These are phyloP conservation scores for Tetramorium simillimum DNA, from an alignment of 1,140 invertebrate species.

Conservation along the genomic window DNA sequence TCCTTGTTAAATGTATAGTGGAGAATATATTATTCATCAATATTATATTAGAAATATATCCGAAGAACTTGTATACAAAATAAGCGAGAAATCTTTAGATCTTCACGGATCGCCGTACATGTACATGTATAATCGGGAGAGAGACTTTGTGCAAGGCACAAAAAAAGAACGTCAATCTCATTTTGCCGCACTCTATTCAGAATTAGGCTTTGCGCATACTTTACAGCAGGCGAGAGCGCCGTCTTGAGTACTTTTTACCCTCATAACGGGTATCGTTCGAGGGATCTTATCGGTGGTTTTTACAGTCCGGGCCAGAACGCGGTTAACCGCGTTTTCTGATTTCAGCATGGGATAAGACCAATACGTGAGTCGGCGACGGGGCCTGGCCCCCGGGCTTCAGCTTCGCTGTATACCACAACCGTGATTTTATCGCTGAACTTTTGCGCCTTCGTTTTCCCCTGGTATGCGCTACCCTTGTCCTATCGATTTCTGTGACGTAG, in stretches of 20 bases:
- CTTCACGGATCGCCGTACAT: neutral
- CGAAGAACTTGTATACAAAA: neutral
- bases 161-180: neutral
- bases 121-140: neutral
- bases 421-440: slow-evolving; percentile 70
- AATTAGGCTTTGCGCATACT: slow-evolving; percentile 39
- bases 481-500: slow-evolving; percentile 68
- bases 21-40: neutral
- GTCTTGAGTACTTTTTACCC: slow-evolving; percentile 39
- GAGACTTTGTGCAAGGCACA: too few relatives aligned
- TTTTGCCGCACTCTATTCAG: slow-evolving; percentile 36
- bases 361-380: slow-evolving; percentile 21
- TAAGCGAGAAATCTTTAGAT: neutral
- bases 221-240: slow-evolving; percentile 31
- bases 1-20: neutral
- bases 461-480: slow-evolving; percentile 61
- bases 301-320: slow-evolving; percentile 53
- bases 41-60: neutral
- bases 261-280: slow-evolving; percentile 61
- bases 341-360: slow-evolving; percentile 57
- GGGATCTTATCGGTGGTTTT: slow-evolving; percentile 70
- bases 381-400: neutral
- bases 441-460: slow-evolving; percentile 69
- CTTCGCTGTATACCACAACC: neutral
- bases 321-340: slow-evolving; percentile 67